Conservation (phyloP, 1,140 invertebrate species). For the Adoxophyes honmai region DNA sequence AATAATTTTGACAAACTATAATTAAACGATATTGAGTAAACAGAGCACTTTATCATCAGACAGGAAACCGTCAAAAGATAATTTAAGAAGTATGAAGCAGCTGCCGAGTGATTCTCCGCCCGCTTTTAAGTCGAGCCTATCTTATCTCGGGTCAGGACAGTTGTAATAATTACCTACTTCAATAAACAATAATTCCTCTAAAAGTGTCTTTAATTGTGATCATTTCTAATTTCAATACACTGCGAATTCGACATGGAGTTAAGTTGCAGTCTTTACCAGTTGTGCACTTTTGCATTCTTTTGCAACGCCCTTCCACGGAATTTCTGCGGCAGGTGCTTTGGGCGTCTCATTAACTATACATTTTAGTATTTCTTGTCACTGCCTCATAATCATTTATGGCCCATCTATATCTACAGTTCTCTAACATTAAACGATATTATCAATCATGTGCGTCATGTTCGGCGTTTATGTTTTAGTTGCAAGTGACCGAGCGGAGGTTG, state of each 20-base stretch:
- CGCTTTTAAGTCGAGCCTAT: constrained; percentile 37
- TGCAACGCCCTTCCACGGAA: not conserved
- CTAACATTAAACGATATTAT: constrained; percentile 1
- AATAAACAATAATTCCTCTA: constrained; percentile 36
- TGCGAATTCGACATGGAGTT: too few species aligned
- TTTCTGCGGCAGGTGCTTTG: not conserved
- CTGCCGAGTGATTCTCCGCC: constrained; percentile 24
- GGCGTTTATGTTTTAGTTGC: constrained; percentile 20
- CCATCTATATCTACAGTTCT: not conserved
- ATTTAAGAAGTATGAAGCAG: constrained; percentile 34
- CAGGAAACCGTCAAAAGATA: constrained; percentile 45
- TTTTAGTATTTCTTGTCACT: not conserved
- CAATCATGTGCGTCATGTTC: constrained; percentile 34
- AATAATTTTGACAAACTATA: constrained; percentile 9
- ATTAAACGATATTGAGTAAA: constrained; percentile 23
- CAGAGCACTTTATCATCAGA: constrained; percentile 40
- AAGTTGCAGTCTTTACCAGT: too few species aligned
- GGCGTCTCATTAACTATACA: not conserved
- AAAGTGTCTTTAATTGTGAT: constrained; percentile 30
- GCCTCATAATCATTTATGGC: not conserved
- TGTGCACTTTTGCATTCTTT: not conserved
- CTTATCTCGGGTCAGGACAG: constrained; percentile 50
- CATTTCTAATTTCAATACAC: not conserved
- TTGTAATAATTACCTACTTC: constrained; percentile 34
- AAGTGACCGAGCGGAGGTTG: constrained; percentile 25